Base-by-base conservation (phyloP, 2,113 vertebrate genomes). In the Gobius niger region DNA sequence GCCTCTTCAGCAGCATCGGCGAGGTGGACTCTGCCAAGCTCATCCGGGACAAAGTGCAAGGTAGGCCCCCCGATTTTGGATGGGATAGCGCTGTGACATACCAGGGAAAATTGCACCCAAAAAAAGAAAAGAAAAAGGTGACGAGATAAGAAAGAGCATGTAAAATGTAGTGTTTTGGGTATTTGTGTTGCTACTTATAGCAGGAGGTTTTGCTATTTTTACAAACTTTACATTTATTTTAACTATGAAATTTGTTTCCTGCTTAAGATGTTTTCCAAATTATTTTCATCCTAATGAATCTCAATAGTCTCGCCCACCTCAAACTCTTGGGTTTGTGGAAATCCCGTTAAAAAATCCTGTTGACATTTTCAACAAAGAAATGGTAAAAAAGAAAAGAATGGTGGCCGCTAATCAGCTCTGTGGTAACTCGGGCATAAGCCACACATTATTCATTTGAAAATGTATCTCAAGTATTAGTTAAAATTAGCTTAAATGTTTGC, bases 41-140 rank as follows among this genome's bases (percentile, higher is more conserved):
- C n/a, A 98, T 99, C 62, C 95, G 96, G 41, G 97, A 98, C 90
- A 99, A 98, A 95, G 95, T 98, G 4, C 96, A 96, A 96, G 98
- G 98, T 98, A 94, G 72, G 87, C 64, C 8, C 52, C 5, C 44
- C 3, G 19, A 4, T 34, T 68, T 71, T 63, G 41, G 70, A 73
- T 34, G 74, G 9, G 18, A 12, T 74, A 60, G 65, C 24, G 50
- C 47, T 46, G 44, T 49, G 57, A 63, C 44, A 9, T 34, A 34
- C 24, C 24, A 34, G 24, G 24, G 24, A 34, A 34, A 34, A 34
- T 34, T 34, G 24, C 24, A 19, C 70, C 54, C 51, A 73, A 68
- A 44, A 19, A 51, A 61, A 51, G 34, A 9, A 51, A 10, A 47
- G 41, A 18, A 42, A 67, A 68, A 12, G 24, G 24, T 34, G 34